Evolutionary conservation across 2,797 vertebrate species (phyloP).

Genomic region (Scomberomorus guttatus): DNA sequence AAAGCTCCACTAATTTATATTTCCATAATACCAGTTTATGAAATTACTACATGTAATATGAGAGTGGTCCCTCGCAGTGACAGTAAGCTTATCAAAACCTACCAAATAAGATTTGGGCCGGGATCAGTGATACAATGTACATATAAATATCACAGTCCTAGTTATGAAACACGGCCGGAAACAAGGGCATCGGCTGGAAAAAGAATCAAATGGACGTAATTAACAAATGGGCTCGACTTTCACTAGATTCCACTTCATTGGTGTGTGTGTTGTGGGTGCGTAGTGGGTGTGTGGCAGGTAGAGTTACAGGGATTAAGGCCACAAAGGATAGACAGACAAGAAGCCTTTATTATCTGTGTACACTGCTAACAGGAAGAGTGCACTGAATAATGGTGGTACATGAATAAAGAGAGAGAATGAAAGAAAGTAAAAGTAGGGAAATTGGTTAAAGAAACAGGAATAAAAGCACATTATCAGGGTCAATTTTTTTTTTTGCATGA

Average conservation of each 20-base stretch:
- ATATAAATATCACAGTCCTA: slow-evolving; percentile 35
- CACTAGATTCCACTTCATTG: slow-evolving; percentile 23
- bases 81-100: not conserved
- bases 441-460: not conserved
- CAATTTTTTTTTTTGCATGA: not conserved
- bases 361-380: slow-evolving; percentile 9
- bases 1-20: not conserved
- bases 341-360: slow-evolving; percentile 24
- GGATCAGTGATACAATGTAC: slow-evolving; percentile 14
- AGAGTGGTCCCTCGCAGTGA: not conserved
- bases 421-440: not conserved
- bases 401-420: not conserved
- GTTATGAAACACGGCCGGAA: slow-evolving; percentile 46
- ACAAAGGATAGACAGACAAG: not conserved
- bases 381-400: not conserved
- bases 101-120: slow-evolving; percentile 5
- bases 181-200: slow-evolving; percentile 34
- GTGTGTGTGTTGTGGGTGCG: slow-evolving; percentile 16
- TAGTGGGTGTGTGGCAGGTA: slow-evolving; percentile 21
- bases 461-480: not conserved
- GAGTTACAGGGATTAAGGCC: slow-evolving; percentile 38
- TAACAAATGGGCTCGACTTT: slow-evolving; percentile 40
- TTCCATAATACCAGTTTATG: not conserved
- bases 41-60: not conserved
- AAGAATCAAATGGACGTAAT: slow-evolving; percentile 43